phyloP scores from a whole-genome alignment of 2,113 vertebrate species.

The Rattus norvegicus region DNA sequence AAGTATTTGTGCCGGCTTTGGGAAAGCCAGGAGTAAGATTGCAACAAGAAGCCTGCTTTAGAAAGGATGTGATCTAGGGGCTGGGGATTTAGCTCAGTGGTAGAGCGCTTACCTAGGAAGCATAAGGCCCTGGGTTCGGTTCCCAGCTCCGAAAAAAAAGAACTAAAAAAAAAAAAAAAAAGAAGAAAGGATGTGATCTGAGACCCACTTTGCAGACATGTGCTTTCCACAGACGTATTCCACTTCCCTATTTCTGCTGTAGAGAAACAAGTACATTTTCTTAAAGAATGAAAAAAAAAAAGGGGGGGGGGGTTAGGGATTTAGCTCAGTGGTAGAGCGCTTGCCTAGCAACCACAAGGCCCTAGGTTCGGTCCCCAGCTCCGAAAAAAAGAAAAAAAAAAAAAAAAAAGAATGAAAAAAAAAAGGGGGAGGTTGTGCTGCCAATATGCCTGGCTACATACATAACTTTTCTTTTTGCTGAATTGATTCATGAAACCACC shows the following conservation, averaged over 20 bases:
- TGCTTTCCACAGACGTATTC: constrained; percentile 19
- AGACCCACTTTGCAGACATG: not conserved
- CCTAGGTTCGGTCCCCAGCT: no score
- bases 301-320: no score
- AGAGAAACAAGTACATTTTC: constrained; percentile 75
- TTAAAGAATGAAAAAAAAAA: constrained; percentile 20
- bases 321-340: no score
- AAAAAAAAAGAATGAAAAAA: constrained; percentile 24
- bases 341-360: no score
- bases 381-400: no score
- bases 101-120: no score
- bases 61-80: not conserved
- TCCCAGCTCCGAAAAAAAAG: no score
- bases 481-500: not conserved
- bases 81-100: no score
- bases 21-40: constrained; percentile 32
- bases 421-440: not conserved
- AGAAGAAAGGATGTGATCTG: not conserved
- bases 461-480: not conserved
- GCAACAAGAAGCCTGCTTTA: not conserved
- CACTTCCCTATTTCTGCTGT: constrained; percentile 1
- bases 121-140: no score
- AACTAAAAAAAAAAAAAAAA: no score
- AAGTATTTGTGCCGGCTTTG: not conserved
- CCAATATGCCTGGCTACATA: not conserved